These are phyloP conservation scores for Seison nebaliae DNA, from an alignment of 1,140 invertebrate genomes.

Conservation along the genomic window DNA sequence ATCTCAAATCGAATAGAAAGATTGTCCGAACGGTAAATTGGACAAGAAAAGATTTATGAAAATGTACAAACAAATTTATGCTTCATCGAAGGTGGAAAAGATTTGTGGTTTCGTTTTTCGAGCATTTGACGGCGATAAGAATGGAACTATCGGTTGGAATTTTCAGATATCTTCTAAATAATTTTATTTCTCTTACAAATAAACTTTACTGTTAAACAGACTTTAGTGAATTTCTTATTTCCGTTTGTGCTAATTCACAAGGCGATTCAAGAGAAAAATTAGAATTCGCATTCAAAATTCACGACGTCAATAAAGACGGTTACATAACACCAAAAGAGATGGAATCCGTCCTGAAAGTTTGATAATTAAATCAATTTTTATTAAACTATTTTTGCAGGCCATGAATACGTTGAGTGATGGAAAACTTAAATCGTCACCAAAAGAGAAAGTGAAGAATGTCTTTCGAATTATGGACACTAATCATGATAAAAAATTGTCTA, in stretches of 20 bases:
- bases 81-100: conserved; percentile 1
- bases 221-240: conserved; percentile 9
- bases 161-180: background rate
- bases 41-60: conserved; percentile 9
- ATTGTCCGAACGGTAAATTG: conserved; percentile 8
- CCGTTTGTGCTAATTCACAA: conserved; percentile 3
- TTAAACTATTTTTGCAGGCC: too few species aligned
- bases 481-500: conserved; percentile 6
- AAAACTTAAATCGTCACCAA: too few species aligned
- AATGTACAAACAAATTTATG: conserved; percentile 2
- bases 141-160: conserved; percentile 7
- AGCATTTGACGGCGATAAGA: conserved; percentile 5
- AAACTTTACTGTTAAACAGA: background rate
- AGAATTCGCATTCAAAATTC: conserved; percentile 7
- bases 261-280: conserved; percentile 4
- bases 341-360: too few species aligned
- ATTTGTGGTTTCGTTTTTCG: conserved; percentile 8
- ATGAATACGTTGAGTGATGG: too few species aligned
- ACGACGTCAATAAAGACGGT: conserved; percentile 6
- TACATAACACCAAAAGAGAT: too few species aligned
- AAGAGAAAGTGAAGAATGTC: conserved; percentile 10
- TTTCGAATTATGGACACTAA: conserved; percentile 11
- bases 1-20: background rate
- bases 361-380: too few species aligned
- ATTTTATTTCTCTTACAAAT: background rate